Evolutionary conservation across 2,797 vertebrate genomes (phyloP).

Genomic region (Lepus townsendii): DNA sequence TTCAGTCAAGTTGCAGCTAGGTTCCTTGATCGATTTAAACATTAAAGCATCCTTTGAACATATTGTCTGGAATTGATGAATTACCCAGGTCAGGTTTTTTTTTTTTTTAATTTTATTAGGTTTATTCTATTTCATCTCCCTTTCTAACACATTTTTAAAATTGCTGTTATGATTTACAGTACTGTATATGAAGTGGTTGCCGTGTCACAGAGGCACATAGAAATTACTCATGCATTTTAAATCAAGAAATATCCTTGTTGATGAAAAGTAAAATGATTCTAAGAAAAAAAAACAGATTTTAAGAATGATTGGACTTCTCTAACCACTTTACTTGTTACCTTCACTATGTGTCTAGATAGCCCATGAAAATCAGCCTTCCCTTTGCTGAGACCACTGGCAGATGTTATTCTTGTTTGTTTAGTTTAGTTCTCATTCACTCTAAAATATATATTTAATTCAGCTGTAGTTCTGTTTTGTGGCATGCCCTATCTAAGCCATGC

Average conservation of each 20-base stretch:
- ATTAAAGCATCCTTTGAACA: slow-evolving; percentile 24
- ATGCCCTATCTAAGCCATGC: slow-evolving; percentile 48
- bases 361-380: slow-evolving; percentile 71
- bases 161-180: background rate
- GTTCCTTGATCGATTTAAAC: slow-evolving; percentile 26
- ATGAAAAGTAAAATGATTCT: background rate
- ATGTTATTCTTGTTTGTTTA: slow-evolving; percentile 79
- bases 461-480: slow-evolving; percentile 70
- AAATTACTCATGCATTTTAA: background rate
- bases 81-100: background rate
- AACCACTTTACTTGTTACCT: slow-evolving; percentile 66
- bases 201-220: background rate
- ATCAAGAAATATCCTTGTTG: background rate
- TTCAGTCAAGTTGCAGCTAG: background rate
- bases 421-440: slow-evolving; percentile 80
- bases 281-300: slow-evolving; percentile 65
- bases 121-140: background rate
- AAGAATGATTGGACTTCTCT: slow-evolving; percentile 40
- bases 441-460: slow-evolving; percentile 76
- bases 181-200: background rate
- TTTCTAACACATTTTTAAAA: background rate
- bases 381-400: slow-evolving; percentile 77
- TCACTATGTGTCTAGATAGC: slow-evolving; percentile 35
- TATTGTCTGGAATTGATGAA: background rate
- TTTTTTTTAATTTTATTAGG: background rate